phyloP scores from a whole-genome alignment of 2,113 vertebrate species.

The Cranoglanis bouderius region DNA sequence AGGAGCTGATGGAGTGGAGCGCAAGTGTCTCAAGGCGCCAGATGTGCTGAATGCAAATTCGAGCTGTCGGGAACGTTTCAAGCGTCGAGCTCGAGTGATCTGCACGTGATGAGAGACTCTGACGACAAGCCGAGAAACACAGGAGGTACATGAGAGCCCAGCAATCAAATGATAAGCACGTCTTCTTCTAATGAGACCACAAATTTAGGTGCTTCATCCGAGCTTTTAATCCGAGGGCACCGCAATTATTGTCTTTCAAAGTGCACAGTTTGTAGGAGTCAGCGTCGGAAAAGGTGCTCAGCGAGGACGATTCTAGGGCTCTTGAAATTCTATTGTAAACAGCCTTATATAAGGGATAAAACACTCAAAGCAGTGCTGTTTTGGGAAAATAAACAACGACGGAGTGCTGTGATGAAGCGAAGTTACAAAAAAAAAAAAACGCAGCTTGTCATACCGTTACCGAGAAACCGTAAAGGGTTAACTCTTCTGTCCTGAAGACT shows the following conservation, averaged over 20 bases:
- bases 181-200: conserved; percentile 7
- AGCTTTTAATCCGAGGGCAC: conserved; percentile 23
- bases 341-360: neutral
- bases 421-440: neutral
- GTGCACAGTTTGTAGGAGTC: neutral
- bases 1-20: conserved; percentile 14
- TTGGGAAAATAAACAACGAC: neutral
- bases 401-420: neutral
- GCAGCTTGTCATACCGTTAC: neutral
- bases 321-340: neutral
- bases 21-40: neutral
- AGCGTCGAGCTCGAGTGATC: neutral
- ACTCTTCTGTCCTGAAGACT: neutral
- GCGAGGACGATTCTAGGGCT: neutral
- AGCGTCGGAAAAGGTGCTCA: neutral
- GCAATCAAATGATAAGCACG: conserved; percentile 5
- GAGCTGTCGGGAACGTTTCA: neutral
- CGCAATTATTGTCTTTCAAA: neutral
- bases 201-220: neutral
- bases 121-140: neutral
- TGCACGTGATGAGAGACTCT: neutral
- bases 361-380: neutral
- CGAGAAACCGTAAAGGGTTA: neutral
- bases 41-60: conserved; percentile 17
- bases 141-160: neutral